Evolutionary conservation across 2,888 invertebrate species (phyloP).

Genomic region (Ophraella communa): DNA sequence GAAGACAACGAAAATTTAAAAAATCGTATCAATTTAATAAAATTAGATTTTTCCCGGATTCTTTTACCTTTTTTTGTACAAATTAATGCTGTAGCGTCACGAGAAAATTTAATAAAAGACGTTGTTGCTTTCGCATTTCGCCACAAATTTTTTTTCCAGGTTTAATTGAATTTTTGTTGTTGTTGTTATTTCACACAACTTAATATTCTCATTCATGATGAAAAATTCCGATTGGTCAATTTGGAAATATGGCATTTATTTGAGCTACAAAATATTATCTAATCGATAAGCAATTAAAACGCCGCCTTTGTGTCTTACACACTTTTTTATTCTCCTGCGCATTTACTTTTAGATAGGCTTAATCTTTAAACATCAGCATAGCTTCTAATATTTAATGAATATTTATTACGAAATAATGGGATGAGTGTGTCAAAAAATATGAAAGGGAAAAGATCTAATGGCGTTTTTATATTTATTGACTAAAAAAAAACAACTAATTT

Average conservation of each 20-base stretch:
- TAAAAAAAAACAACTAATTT: too few relatives aligned
- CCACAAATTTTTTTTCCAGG: constrained; percentile 16
- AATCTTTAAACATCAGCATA: background rate
- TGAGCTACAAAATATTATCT: constrained; percentile 16
- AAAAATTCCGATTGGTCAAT: constrained; percentile 13
- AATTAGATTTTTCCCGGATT: constrained; percentile 5
- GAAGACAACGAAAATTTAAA: background rate
- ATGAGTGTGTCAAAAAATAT: background rate
- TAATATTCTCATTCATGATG: constrained; percentile 4
- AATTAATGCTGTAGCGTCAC: constrained; percentile 1
- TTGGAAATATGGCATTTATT: constrained; percentile 8
- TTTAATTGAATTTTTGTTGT: constrained; percentile 20
- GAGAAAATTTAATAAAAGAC: constrained; percentile 18
- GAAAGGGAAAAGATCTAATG: too few relatives aligned
- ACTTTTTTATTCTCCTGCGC: background rate
- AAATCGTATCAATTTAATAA: constrained; percentile 13
- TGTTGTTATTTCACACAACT: background rate
- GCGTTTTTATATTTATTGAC: too few relatives aligned
- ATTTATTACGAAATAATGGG: background rate
- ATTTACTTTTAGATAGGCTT: background rate
- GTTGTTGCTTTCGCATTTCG: constrained; percentile 10
- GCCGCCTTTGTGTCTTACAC: background rate
- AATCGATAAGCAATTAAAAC: constrained; percentile 15
- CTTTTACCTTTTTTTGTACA: constrained; percentile 11
- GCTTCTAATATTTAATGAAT: background rate